Evolutionary conservation across 23 tunicate species (phyloP), one percentile per base, ranked within the genome.

Genomic region (Halocynthia roretzi): DNA sequence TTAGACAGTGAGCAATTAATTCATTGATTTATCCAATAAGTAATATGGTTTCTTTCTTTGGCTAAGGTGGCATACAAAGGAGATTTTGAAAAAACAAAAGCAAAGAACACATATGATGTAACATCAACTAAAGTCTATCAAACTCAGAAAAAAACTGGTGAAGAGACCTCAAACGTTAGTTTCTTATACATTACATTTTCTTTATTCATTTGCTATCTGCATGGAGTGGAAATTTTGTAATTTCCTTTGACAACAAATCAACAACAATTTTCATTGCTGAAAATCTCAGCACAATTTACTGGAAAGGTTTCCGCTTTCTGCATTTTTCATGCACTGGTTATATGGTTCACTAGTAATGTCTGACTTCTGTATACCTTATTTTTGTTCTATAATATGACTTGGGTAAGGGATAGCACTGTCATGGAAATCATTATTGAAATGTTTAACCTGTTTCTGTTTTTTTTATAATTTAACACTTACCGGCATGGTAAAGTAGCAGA

Each of bases 81-180:
- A 62, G 80, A 91, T 6, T 85, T 76, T 65, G 89, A 91, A 55
- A 77, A 85, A n/a, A 71, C 50, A 67, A 91, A 91, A 60, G 77
- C 64, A 53, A 71, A 91, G 57, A 85, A 91, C 54, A 61, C 19
- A 7, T 91, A 55, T 71, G 80, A 81, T 49, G 86, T 81, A 20
- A 91, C 97, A 15, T 62, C 75, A 4, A 91, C 97, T 20, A 80
- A 78, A 57, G 60, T 64, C 31, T 91, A 91, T 56, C 72, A 72
- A 14, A 85, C 78, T 14, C 61, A 76, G 81, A 81, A 91, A 56
- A 72, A 58, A 6, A 66, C 51, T 52, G 62, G 23, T 50, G 78
- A 74, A 14, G 21, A 62, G 9, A 74, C 78, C 9, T 54, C 78
- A 8, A 53, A 74, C 22, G 78, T 74, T 8, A 53, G 78, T 74